phyloP scores from a whole-genome alignment of 2,797 vertebrate genomes.

The Pachyuromys duprasi region DNA sequence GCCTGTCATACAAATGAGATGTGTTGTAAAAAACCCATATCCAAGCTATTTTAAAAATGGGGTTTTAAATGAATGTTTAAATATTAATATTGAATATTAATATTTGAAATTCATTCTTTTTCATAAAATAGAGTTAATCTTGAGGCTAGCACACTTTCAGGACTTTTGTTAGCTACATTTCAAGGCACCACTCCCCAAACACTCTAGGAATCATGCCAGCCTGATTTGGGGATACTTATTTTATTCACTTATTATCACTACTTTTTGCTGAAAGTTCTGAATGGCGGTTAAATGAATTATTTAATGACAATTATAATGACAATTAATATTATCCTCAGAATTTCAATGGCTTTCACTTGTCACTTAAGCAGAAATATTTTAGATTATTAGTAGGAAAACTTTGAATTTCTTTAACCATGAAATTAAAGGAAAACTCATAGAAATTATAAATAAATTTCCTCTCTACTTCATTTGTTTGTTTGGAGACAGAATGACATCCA shows the following conservation, averaged over 20 bases:
- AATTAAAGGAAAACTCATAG: not conserved
- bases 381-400: not conserved
- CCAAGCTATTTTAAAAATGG: slow-evolving; percentile 69
- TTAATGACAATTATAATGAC: not conserved
- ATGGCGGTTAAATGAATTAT: not conserved
- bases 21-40: slow-evolving; percentile 46
- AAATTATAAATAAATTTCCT: not conserved
- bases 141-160: not conserved
- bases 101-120: slow-evolving; percentile 75
- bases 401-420: not conserved
- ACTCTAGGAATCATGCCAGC: no score
- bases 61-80: slow-evolving; percentile 79
- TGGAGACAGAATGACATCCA: not conserved
- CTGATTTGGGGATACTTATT: not conserved
- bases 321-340: not conserved
- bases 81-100: slow-evolving; percentile 76
- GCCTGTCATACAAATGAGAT: slow-evolving; percentile 58
- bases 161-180: not conserved
- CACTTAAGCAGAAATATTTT: not conserved
- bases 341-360: not conserved
- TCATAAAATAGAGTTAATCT: slow-evolving; percentile 62
- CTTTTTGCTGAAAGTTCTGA: slow-evolving; percentile 9
- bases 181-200: not conserved
- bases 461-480: not conserved
- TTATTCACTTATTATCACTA: slow-evolving; percentile 4